phyloP scores from a whole-genome alignment of 2,113 vertebrate species.

The Phalacrocorax brasilianus region DNA sequence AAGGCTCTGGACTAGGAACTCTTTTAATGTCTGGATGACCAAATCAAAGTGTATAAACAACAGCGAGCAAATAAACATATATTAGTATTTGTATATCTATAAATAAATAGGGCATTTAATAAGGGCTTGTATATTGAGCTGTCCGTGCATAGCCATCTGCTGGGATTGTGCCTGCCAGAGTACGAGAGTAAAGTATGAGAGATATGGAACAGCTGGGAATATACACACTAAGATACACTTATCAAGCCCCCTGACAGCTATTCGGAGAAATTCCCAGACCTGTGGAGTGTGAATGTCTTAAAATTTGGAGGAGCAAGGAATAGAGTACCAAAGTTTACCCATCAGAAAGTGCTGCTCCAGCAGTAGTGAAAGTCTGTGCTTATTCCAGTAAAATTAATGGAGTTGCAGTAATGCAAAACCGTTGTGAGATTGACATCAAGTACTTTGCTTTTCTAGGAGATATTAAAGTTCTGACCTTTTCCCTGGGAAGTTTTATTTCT shows the following conservation, averaged over 20 bases:
- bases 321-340: not conserved
- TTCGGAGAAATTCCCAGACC: not conserved
- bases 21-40: not conserved
- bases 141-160: not conserved
- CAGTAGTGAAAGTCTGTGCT: not conserved
- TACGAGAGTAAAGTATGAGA: not conserved
- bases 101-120: not conserved
- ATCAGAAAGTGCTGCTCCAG: not conserved
- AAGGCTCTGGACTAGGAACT: not conserved
- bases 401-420: slow-evolving; percentile 3
- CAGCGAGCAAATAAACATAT: not conserved
- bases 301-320: not conserved
- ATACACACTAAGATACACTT: not conserved
- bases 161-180: not conserved
- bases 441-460: not conserved
- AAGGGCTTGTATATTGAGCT: not conserved
- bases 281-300: not conserved
- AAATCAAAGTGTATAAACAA: not conserved
- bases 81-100: not conserved
- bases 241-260: not conserved
- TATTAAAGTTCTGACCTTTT: slow-evolving; percentile 44
- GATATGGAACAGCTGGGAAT: not conserved
- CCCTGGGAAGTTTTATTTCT: slow-evolving; percentile 45
- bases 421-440: not conserved
- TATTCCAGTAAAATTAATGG: not conserved